Conservation (phyloP, 2,113 vertebrate genomes). For the Leuciscus idus region DNA sequence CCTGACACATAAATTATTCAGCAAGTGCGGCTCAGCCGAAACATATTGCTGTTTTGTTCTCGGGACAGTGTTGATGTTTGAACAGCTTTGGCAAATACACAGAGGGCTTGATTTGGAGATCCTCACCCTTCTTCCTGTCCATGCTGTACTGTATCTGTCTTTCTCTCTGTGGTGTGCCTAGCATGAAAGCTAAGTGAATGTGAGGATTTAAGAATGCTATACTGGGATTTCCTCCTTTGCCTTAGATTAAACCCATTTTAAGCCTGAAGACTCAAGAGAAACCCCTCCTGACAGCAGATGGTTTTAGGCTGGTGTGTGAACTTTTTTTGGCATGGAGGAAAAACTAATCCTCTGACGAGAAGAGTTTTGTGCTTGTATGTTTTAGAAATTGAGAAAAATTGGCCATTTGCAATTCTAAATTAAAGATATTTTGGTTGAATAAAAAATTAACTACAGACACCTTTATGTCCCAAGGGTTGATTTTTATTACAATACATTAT, state of each 20-base stretch:
- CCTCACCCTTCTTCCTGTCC: conserved; percentile 10
- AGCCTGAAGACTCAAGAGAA: conserved; percentile 18
- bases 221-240: conserved; percentile 33
- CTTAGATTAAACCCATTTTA: conserved; percentile 32
- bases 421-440: conserved; percentile 1
- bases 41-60: conserved; percentile 42
- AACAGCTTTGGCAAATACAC: conserved; percentile 46
- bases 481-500: neutral
- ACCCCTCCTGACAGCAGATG: conserved; percentile 11
- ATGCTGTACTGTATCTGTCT: conserved; percentile 24
- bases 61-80: conserved; percentile 7
- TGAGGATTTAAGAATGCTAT: conserved; percentile 16
- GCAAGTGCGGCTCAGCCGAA: conserved; percentile 33
- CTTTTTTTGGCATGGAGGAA: neutral
- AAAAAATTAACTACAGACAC: too few species aligned
- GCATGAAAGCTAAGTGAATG: conserved; percentile 25
- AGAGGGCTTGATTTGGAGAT: conserved; percentile 6
- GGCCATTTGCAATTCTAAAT: neutral
- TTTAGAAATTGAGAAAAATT: neutral
- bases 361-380: conserved; percentile 7
- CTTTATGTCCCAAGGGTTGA: neutral
- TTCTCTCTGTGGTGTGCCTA: neutral
- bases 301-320: neutral
- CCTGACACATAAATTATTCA: conserved; percentile 47
- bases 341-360: neutral